Percentiles rank a stretch among this genome's conserved stretches.
Evolutionary conservation across 2,888 invertebrate species (phyloP).

Genomic region (Phyto melanocephala): DNA sequence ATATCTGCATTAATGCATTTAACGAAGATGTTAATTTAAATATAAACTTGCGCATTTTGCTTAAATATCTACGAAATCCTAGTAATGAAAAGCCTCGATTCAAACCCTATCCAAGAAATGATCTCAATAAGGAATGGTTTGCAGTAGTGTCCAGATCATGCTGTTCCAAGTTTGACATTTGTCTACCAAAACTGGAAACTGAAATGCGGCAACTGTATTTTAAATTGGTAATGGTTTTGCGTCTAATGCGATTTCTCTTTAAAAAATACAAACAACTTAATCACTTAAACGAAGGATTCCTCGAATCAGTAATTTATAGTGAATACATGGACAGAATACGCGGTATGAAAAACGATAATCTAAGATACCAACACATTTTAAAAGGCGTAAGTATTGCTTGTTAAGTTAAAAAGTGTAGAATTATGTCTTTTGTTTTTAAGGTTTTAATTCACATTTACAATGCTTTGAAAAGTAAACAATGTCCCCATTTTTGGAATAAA

Average conservation of each 20-base stretch:
- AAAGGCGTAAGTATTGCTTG: slow-evolving; percentile 11
- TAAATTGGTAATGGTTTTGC: slow-evolving; percentile 33
- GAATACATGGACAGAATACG: not conserved
- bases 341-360: not conserved
- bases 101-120: slow-evolving; percentile 30
- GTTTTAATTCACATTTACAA: slow-evolving; percentile 32
- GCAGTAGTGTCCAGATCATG: slow-evolving; percentile 9
- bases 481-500: slow-evolving; percentile 53
- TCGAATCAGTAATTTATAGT: slow-evolving; percentile 46
- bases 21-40: slow-evolving; percentile 11
- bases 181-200: slow-evolving; percentile 44
- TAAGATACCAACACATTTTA: not conserved
- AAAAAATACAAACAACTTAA: not conserved
- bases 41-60: slow-evolving; percentile 33
- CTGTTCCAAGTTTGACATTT: slow-evolving; percentile 31
- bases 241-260: slow-evolving; percentile 36
- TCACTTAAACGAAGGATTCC: slow-evolving; percentile 1
- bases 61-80: slow-evolving; percentile 16
- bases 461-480: slow-evolving; percentile 23
- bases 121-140: slow-evolving; percentile 43
- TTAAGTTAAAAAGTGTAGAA: not conserved
- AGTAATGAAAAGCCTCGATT: not conserved
- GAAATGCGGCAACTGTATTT: slow-evolving; percentile 7
- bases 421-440: slow-evolving; percentile 32
- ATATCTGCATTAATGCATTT: not conserved